phyloP scores from a whole-genome alignment of 2,888 invertebrate species.

The Neuroscelio doddi region DNA sequence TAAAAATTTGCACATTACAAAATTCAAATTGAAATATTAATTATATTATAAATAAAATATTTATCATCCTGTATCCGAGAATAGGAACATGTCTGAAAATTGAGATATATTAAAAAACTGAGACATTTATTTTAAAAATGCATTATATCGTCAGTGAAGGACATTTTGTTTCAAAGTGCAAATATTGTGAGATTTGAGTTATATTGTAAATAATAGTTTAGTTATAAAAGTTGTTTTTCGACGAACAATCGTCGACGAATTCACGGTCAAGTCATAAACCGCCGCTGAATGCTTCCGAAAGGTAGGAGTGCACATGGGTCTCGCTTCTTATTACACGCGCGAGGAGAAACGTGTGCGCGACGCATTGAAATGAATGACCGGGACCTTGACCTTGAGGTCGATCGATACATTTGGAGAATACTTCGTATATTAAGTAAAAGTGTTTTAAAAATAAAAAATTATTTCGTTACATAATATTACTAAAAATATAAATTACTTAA shows the following conservation, averaged over 20 bases:
- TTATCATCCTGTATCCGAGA: too few species aligned
- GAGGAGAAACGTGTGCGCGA: constrained; percentile 33
- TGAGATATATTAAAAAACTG: too few species aligned
- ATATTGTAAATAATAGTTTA: too few species aligned
- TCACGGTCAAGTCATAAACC: constrained; percentile 16
- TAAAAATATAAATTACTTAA: too few species aligned
- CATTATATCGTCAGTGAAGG: too few species aligned
- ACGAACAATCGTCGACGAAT: constrained; percentile 1
- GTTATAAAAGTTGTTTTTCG: not conserved
- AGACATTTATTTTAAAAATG: too few species aligned
- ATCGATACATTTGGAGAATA: constrained; percentile 26
- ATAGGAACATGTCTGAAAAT: too few species aligned
- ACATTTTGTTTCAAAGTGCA: too few species aligned
- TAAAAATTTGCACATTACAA: too few species aligned
- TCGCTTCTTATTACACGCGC: constrained; percentile 16
- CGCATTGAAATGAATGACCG: constrained; percentile 30
- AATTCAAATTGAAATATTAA: too few species aligned
- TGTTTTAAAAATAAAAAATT: not conserved
- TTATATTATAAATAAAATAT: too few species aligned
- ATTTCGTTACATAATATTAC: not conserved
- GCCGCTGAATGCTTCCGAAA: constrained; percentile 9
- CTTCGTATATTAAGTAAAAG: constrained; percentile 13
- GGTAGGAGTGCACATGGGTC: constrained; percentile 1
- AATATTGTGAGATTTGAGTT: too few species aligned
- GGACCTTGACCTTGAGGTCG: constrained; percentile 46